Base-by-base conservation (phyloP, 1,140 invertebrate species). In the Lycorma delicatula region DNA sequence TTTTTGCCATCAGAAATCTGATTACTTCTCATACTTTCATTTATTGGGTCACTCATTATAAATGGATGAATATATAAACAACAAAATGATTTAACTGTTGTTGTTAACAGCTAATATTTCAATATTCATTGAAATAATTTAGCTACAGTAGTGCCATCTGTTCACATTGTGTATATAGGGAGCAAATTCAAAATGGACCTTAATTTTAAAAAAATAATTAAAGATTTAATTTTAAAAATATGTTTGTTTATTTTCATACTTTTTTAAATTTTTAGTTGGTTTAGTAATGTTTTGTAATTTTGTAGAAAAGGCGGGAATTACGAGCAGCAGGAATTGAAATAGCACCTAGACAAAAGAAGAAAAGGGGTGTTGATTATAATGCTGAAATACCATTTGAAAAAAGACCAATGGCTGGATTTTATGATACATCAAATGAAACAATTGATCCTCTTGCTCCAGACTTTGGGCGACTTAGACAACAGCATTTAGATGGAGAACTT, bases 381-480 rank as follows among this genome's bases (percentile, higher is more conserved):
- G 82, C 86, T 0, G 97, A 99, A 75, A 92, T 99, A 66, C 94
- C 96, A 0, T 98, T 98, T 78, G 93, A 98, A 68, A 98, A 98
- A 73, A 80, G 81, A 52, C 93, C 95, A 6, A 86, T 92, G 0
- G 59, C 82, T 18, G 95, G 95, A 6, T 97, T 98, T 71, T 94
- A 96, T 71, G 93, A 98, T 69, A 97, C 93, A 0, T 84, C 90
- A 0, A 85, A 87, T 52, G 95, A 98, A 72, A 74, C 81, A 2
- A 85, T 93, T 50, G 91, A 95, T 71, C 91, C 91, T 9, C 80
- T 87, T 68, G 86, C 88, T 3, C 86, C 90, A 0, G 89, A 98
- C 73, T 97, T 97, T 69, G 86, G 86, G 22, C 79, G 85, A 63
- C 80, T 98, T 60, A 70, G 93, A 11, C 93, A 96, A 65, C 91